A percentile compares a stretch with the other conserved stretches of the same genome.
phyloP scores from a whole-genome alignment of 2,888 invertebrate species.

The Dolichomitus sp. region DNA sequence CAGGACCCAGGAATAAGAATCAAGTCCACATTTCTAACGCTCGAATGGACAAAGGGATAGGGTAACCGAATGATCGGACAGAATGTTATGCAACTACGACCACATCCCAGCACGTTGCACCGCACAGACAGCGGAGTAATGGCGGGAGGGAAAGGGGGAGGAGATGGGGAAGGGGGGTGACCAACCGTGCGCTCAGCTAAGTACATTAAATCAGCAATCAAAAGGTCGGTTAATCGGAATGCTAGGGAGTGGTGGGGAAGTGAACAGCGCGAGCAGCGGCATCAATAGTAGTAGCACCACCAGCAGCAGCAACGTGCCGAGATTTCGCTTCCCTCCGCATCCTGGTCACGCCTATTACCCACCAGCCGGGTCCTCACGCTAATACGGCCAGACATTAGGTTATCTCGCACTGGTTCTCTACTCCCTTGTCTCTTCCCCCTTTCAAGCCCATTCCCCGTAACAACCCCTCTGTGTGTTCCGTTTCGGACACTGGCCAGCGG shows the following conservation, averaged over 20 bases:
- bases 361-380: constrained; percentile 70
- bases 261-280: constrained; percentile 12
- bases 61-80: constrained; percentile 14
- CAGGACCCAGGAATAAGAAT: not conserved
- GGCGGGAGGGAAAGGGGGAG: not conserved
- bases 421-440: constrained; percentile 15
- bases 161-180: not conserved
- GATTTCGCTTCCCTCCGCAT: constrained; percentile 55
- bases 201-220: constrained; percentile 77
- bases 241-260: constrained; percentile 41
- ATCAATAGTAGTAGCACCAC: not conserved
- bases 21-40: not conserved
- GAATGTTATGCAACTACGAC: constrained; percentile 11
- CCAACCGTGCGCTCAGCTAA: constrained; percentile 46
- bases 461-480: constrained; percentile 50
- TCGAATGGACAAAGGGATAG: constrained; percentile 4
- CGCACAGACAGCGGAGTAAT: not conserved
- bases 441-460: constrained; percentile 17
- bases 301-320: constrained; percentile 29
- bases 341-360: constrained; percentile 63
- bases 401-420: constrained; percentile 72
- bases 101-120: not conserved
- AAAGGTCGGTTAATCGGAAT: constrained; percentile 74
- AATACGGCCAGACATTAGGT: constrained; percentile 82
- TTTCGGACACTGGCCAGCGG: constrained; percentile 52